Evolutionary conservation across 1,140 invertebrate species (phyloP), one percentile per base, ranked within the genome.

Genomic region (Aphis craccivora): DNA sequence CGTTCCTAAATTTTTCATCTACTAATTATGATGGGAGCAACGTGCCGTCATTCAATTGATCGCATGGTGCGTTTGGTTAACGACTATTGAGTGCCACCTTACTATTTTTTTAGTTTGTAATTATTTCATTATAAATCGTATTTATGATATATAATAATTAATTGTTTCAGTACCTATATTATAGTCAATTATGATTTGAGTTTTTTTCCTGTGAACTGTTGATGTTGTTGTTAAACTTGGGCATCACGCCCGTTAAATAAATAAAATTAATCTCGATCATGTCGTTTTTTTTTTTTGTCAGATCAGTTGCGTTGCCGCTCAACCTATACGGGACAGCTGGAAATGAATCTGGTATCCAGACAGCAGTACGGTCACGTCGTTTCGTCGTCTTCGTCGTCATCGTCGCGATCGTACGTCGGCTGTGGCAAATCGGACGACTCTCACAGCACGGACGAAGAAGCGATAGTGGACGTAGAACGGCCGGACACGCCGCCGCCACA

Each of bases 381-480:
- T 51, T 51, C 48, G 45, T 91, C 90, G 37, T 40, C 43, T 14
- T 30, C 87, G 87, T 88, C 45, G 25, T 30, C 30, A 2, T 60
- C 55, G 30, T 67, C 60, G 30, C 60, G 60, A 14, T 67, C 60
- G 9, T 67, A 7, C 60, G 20, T 30, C 25, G 30, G 84, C 25
- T 25, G 23, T 22, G 86, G 55, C 14, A 91, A 91, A 30, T 45
- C 90, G 40, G 90, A 81, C 90, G 67, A 76, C 30, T 43, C 48
- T 8, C 48, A 2, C 40, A 48, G 67, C 18, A 83, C 90, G n/a
- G 90, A 92, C 67, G 90, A 92, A 7, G 90, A 92, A n/a, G 51
- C 67, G 30, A 83, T 92, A 25, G 90, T 92, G 90, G 90, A 92
- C 90, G 90, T 92, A 1, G 90, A 92, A 40, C 60, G 90, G 67